Evolutionary conservation across 2,797 vertebrate genomes (phyloP).

Genomic region (Anabacerthia variegaticeps): DNA sequence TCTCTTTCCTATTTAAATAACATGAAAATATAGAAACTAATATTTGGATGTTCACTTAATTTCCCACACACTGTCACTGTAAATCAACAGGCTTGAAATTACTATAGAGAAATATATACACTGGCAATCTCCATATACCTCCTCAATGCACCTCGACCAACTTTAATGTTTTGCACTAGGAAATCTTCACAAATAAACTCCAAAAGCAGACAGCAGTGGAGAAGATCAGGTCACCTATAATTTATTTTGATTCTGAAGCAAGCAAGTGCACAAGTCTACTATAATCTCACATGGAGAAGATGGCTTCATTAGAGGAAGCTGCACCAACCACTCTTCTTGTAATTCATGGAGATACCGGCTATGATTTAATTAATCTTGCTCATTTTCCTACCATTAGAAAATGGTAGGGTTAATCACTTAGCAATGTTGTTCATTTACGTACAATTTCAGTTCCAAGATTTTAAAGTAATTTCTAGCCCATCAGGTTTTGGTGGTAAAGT

Average conservation of each 20-base stretch:
- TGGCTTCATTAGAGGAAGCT: not conserved
- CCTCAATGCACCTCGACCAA: not conserved
- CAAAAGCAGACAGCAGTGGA: not conserved
- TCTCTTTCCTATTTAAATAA: not conserved
- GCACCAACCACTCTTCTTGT: not conserved
- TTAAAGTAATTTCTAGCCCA: not conserved
- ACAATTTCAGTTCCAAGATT: not conserved
- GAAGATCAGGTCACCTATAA: constrained; percentile 1
- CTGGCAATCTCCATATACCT: not conserved
- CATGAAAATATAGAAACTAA: not conserved
- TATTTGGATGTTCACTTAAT: not conserved
- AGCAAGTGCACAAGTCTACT: not conserved
- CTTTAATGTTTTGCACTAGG: not conserved
- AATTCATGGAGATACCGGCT: not conserved
- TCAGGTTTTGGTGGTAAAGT: not conserved
- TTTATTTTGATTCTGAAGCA: constrained; percentile 8
- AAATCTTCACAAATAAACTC: not conserved
- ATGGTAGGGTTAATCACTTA: not conserved
- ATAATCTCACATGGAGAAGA: not conserved
- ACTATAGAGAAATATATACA: not conserved
- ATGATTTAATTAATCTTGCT: not conserved
- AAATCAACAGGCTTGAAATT: not conserved
- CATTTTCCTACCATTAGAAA: not conserved
- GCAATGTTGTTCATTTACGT: not conserved
- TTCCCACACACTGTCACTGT: not conserved